Percentiles rank a stretch among this genome's conserved stretches.
These are phyloP conservation scores for Antidorcas marsupialis DNA, from an alignment of 2,113 vertebrate species.

Conservation along the genomic window DNA sequence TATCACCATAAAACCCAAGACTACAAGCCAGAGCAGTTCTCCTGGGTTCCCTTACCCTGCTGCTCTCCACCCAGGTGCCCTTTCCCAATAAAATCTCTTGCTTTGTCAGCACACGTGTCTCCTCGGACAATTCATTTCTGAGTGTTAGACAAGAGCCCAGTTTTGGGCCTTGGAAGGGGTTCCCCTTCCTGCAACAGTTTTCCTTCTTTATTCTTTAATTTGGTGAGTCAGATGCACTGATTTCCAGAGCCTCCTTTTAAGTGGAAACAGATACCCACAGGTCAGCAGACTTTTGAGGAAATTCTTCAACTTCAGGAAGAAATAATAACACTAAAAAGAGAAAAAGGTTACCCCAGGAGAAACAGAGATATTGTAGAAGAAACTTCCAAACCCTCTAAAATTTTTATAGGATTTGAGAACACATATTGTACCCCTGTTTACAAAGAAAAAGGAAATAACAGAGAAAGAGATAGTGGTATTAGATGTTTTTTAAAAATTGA, in stretches of 20 bases:
- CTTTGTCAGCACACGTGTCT: no score
- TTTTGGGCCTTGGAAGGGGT: no score
- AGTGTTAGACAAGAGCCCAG: no score
- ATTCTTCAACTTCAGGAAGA: not conserved
- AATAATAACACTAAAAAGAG: not conserved
- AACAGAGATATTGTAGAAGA: not conserved
- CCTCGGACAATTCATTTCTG: no score
- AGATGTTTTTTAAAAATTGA: not conserved
- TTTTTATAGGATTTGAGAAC: not conserved
- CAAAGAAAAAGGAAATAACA: not conserved
- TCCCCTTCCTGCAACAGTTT: not conserved
- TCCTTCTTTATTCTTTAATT: not conserved
- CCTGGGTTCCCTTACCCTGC: no score
- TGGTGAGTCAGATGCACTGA: not conserved
- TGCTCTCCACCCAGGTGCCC: no score
- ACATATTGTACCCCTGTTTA: not conserved
- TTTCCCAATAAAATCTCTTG: no score
- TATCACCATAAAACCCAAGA: no score
- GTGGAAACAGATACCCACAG: not conserved
- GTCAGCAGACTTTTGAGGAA: not conserved
- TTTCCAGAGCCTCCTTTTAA: not conserved
- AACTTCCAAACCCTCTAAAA: not conserved
- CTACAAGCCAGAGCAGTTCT: no score
- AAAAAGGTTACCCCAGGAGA: not conserved
- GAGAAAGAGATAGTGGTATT: not conserved